Percentiles rank a stretch among this genome's conserved stretches.
phyloP scores from a whole-genome alignment of 2,113 vertebrate species.

The Chloebia gouldiae region DNA sequence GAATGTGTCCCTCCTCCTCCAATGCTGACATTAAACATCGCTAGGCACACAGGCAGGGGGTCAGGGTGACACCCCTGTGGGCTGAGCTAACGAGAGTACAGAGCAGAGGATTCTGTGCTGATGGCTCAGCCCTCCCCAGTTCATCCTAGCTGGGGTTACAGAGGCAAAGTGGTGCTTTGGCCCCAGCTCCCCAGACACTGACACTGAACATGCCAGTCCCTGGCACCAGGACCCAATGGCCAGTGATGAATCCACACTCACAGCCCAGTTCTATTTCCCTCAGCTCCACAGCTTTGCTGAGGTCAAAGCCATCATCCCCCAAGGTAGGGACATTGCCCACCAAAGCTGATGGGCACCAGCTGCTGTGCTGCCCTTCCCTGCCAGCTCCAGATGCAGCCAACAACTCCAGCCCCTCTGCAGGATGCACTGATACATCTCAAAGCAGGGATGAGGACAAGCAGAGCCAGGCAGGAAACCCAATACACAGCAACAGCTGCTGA shows the following conservation, averaged over 20 bases:
- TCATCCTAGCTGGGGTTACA: not conserved
- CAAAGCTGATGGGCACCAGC: not conserved
- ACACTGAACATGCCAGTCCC: not conserved
- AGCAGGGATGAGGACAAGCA: not conserved
- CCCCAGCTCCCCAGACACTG: not conserved
- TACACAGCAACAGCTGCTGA: not conserved
- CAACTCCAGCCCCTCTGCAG: not conserved
- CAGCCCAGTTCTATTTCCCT: not conserved
- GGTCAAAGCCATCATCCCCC: not conserved
- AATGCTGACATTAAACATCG: accelerated
- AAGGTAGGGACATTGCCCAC: not conserved
- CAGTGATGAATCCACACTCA: accelerated
- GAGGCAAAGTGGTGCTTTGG: not conserved
- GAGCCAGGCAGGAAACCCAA: not conserved
- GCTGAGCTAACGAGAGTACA: not conserved
- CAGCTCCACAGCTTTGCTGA: not conserved
- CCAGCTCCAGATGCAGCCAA: not conserved
- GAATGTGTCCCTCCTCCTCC: not conserved
- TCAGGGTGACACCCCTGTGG: accelerated
- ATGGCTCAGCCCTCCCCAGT: not conserved
- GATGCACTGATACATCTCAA: not conserved
- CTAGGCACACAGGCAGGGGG: not conserved
- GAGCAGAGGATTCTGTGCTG: not conserved
- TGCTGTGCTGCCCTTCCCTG: not conserved
- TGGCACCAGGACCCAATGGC: not conserved